A percentile compares a stretch with the other conserved stretches of the same genome.
phyloP scores from a whole-genome alignment of 2,113 vertebrate species.

The Petromus typicus region DNA sequence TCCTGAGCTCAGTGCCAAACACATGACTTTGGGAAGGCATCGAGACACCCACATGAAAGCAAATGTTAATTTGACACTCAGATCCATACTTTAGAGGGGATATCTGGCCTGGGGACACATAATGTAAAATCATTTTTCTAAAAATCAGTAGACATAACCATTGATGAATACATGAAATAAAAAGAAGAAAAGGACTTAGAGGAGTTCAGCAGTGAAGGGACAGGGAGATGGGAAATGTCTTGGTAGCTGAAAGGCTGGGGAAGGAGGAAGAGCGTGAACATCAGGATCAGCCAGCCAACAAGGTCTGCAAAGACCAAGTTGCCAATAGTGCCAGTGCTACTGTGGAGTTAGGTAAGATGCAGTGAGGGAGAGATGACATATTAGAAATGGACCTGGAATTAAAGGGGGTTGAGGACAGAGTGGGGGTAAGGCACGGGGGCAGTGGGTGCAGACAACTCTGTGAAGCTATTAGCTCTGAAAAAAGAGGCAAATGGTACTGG shows the following conservation, averaged over 20 bases:
- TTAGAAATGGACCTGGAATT: background rate
- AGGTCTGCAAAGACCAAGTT: background rate
- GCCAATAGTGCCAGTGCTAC: background rate
- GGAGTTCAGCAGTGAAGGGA: background rate
- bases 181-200: background rate
- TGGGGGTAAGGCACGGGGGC: background rate
- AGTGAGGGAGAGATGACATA: background rate
- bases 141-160: background rate
- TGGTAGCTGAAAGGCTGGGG: background rate
- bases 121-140: background rate
- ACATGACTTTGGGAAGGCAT: background rate
- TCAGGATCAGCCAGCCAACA: background rate
- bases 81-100: background rate
- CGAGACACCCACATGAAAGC: background rate
- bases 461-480: background rate
- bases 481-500: too few species aligned
- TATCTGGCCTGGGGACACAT: background rate
- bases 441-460: background rate
- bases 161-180: background rate
- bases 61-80: background rate
- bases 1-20: background rate
- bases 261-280: background rate
- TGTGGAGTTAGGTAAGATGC: background rate
- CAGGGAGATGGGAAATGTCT: background rate
- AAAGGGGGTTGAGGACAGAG: background rate